A percentile compares a stretch with the other conserved stretches of the same genome.
phyloP scores from a whole-genome alignment of 2,113 vertebrate species.

The Scopus umbretta region DNA sequence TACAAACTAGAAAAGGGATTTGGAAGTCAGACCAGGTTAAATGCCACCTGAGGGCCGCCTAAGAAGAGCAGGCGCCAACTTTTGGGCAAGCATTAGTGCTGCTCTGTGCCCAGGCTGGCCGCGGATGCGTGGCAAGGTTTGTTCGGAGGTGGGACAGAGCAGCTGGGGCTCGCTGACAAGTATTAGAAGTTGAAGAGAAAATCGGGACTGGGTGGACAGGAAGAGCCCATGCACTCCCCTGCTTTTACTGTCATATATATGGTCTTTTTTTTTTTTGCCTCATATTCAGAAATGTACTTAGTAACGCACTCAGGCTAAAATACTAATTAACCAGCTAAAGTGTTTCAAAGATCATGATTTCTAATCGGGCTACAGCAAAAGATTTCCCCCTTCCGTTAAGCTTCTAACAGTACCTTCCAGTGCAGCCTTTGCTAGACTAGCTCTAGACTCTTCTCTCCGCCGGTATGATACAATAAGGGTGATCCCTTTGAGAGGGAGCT shows the following conservation, averaged over 20 bases:
- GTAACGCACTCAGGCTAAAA: background rate
- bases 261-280: background rate
- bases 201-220: background rate
- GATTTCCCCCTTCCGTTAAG: background rate
- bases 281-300: background rate
- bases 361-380: background rate
- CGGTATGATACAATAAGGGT: accelerated
- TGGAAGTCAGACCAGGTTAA: background rate
- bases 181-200: background rate
- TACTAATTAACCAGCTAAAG: background rate
- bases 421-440: background rate
- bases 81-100: background rate
- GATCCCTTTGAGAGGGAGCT: background rate
- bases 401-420: background rate
- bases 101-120: background rate
- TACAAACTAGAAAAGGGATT: background rate
- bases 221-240: background rate
- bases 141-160: background rate
- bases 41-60: background rate
- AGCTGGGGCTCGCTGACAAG: accelerated
- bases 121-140: no score
- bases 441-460: background rate
- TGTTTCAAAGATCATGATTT: background rate
- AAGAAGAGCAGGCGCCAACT: background rate
- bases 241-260: background rate